phyloP scores from a whole-genome alignment of 2,797 vertebrate species.

The Schizopygopsis pylzovi region DNA sequence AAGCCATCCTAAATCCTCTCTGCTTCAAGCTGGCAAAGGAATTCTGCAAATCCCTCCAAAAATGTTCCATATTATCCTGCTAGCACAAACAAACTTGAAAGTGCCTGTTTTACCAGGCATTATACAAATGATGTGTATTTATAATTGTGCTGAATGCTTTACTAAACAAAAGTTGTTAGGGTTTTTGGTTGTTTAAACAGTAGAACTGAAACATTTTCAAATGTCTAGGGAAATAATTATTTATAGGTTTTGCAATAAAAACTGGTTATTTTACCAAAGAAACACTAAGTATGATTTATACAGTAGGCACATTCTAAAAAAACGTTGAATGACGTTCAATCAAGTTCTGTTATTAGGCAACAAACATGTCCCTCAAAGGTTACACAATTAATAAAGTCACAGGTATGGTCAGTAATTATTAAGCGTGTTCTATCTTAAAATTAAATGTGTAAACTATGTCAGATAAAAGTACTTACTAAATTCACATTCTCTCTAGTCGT shows the following conservation, averaged over 20 bases:
- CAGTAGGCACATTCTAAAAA: neutral
- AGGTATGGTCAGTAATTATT: too few relatives aligned
- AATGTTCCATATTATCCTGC: neutral
- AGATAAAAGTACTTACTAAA: slow-evolving; percentile 75
- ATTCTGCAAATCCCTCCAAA: slow-evolving; percentile 1
- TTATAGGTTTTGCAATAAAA: neutral
- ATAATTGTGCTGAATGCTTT: slow-evolving; percentile 8
- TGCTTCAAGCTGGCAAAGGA: neutral
- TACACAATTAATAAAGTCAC: neutral
- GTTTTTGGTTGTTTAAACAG: neutral
- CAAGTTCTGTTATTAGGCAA: slow-evolving; percentile 18
- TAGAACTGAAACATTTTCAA: neutral
- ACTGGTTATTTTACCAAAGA: neutral
- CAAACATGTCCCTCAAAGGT: neutral
- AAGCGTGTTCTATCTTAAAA: neutral
- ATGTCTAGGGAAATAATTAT: neutral
- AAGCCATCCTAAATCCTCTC: neutral
- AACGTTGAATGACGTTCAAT: neutral
- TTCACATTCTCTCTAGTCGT: slow-evolving; percentile 71
- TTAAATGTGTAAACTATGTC: slow-evolving; percentile 56
- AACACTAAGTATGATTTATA: neutral
- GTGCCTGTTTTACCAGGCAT: neutral
- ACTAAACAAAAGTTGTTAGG: neutral
- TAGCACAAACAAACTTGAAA: neutral
- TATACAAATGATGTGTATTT: neutral